Evolutionary conservation across 2,113 vertebrate species (phyloP).

Genomic region (Clupea harengus): DNA sequence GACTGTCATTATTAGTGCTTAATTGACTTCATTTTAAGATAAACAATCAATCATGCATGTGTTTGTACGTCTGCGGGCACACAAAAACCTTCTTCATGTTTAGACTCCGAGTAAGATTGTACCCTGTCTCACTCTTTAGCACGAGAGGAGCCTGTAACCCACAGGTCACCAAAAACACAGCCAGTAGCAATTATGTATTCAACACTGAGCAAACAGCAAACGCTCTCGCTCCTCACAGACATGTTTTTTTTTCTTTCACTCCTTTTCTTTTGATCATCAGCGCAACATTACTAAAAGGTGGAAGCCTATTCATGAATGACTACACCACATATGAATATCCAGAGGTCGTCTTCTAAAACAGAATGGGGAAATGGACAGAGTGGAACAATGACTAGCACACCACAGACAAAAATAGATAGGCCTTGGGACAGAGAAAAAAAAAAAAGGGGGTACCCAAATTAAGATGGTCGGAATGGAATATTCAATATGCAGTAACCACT

Average conservation of each 20-base stretch:
- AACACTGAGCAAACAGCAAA: background rate
- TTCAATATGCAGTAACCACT: conserved; percentile 35
- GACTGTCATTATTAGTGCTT: background rate
- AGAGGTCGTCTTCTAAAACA: background rate
- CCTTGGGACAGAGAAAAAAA: background rate
- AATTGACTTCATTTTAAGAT: background rate
- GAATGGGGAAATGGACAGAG: background rate
- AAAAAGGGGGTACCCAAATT: conserved; percentile 28
- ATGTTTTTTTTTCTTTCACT: background rate
- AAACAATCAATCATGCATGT: background rate
- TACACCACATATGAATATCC: background rate
- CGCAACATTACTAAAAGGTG: background rate
- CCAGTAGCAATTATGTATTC: background rate
- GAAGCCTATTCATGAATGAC: background rate
- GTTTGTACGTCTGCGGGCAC: background rate
- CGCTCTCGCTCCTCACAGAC: background rate
- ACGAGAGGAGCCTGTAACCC: background rate
- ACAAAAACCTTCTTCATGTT: background rate
- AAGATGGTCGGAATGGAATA: conserved; percentile 42
- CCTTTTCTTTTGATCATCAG: background rate
- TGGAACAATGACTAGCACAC: conserved; percentile 1
- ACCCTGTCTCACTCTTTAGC: background rate
- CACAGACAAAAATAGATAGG: conserved; percentile 14
- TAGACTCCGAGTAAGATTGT: background rate
- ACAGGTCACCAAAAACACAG: background rate